Percentiles rank a stretch among this genome's conserved stretches.
phyloP scores from a whole-genome alignment of 1,140 invertebrate genomes.

The Dryas iulia region DNA sequence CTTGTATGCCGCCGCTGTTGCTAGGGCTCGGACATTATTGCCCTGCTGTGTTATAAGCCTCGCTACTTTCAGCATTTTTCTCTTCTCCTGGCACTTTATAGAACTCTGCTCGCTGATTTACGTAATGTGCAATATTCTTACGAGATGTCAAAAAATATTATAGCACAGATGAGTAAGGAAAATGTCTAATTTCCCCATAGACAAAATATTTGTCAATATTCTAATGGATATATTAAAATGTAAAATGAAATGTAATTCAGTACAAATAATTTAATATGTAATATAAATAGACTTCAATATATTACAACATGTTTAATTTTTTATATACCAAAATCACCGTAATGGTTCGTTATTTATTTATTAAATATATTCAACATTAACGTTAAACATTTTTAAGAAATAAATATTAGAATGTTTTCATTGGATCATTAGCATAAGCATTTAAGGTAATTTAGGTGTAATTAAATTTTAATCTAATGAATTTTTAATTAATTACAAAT shows the following conservation, averaged over 20 bases:
- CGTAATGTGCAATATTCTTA: slow-evolving; percentile 66
- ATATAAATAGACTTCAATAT: too few species aligned
- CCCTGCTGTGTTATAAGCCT: slow-evolving; percentile 65
- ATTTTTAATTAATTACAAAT: too few species aligned
- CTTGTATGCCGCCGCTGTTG: slow-evolving; percentile 81
- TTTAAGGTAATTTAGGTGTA: too few species aligned
- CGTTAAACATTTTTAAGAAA: too few species aligned
- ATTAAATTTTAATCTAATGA: too few species aligned
- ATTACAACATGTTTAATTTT: too few species aligned
- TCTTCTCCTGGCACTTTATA: slow-evolving; percentile 48
- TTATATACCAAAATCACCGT: too few species aligned
- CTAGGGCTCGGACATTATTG: slow-evolving; percentile 61
- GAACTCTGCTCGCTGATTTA: slow-evolving; percentile 74
- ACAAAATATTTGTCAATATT: background rate
- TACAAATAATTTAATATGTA: too few species aligned
- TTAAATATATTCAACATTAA: too few species aligned
- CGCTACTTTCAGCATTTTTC: slow-evolving; percentile 74
- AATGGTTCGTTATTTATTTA: too few species aligned
- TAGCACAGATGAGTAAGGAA: slow-evolving; percentile 13
- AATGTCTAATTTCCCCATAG: slow-evolving; percentile 8
- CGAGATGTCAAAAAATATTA: slow-evolving; percentile 41
- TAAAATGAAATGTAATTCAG: slow-evolving; percentile 1
- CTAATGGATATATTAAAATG: background rate
- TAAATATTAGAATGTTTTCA: too few species aligned
- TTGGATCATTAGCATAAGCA: too few species aligned